Conservation (phyloP, 2,113 vertebrate species). For the Sciurus niger region DNA sequence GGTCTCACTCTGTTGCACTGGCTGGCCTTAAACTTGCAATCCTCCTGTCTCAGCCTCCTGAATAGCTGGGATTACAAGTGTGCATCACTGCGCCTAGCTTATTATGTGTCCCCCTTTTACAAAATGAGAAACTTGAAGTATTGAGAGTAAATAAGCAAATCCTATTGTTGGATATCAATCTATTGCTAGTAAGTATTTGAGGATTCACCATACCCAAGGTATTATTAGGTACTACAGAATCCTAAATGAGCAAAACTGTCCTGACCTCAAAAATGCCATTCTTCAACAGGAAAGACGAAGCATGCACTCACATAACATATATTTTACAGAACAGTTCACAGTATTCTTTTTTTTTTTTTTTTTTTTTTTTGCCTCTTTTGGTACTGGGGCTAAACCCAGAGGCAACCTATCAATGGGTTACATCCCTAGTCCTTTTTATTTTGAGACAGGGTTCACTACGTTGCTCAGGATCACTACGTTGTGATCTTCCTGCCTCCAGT, state of each 20-base stretch:
- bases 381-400: no score
- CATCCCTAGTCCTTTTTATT: no score
- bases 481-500: no score
- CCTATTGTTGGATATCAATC: neutral
- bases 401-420: no score
- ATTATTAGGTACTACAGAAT: neutral
- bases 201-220: neutral
- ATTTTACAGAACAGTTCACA: neutral
- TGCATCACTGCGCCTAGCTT: no score
- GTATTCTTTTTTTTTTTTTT: no score
- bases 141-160: neutral
- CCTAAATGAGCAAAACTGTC: neutral
- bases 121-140: neutral
- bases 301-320: neutral
- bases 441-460: no score
- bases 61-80: no score
- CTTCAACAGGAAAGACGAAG: constrained; percentile 36
- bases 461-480: no score
- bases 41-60: no score
- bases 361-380: neutral
- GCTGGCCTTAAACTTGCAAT: no score
- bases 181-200: constrained; percentile 4
- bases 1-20: no score
- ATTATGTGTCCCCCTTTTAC: neutral
- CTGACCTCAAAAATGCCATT: constrained; percentile 9